Base-by-base conservation (phyloP, 2,888 invertebrate genomes). In the Stictocephala bisonia region DNA sequence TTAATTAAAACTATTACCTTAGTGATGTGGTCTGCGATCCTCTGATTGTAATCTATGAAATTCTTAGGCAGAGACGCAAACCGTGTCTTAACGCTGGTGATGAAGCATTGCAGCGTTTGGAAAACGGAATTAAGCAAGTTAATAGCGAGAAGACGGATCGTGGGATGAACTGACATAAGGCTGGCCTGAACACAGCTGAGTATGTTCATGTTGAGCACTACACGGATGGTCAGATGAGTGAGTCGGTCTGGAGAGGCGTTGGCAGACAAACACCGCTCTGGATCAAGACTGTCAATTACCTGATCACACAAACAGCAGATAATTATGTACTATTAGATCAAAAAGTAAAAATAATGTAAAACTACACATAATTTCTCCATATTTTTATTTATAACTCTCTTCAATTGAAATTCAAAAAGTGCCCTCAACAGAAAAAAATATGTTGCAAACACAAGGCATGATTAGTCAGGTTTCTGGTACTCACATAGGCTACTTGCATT, bases 141-240 rank as follows among this genome's bases (percentile, higher is more conserved):
- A 7, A 64, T 27, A n/a, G 64, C 44, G 26, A 20, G 64, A n/a
- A 64, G 64, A 3, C 64, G 41, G 15, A 64, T 11, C 6, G 64
- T 64, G 44, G 64, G 64, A 27, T 64, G 64, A 15, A 24, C n/a
- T 26, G 40, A 44, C 9, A 22, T 24, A 0, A 64, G 44, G 20
- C 26, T 26, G 4, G 40, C 41, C 13, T 18, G 40, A 9, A 44
- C 35, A 44, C 64, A 64, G 44, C 11, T 26, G 40, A 64, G 15
- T 15, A 64, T 2, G 18, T 64, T 64, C 64, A 64, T 64, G 26
- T 64, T 64, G 64, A 64, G 44, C 24, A 64, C 44, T 15, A 40
- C 13, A 3, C 64, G 64, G 26, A 26, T 15, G 7, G 64, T 64
- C n/a, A 64, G 64, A 26, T 64, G 64, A 26, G 44, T 64, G 44